Evolutionary conservation across 2,797 vertebrate species (phyloP), one percentile per base, ranked within the genome.

Genomic region (Euphonia xanthogaster): DNA sequence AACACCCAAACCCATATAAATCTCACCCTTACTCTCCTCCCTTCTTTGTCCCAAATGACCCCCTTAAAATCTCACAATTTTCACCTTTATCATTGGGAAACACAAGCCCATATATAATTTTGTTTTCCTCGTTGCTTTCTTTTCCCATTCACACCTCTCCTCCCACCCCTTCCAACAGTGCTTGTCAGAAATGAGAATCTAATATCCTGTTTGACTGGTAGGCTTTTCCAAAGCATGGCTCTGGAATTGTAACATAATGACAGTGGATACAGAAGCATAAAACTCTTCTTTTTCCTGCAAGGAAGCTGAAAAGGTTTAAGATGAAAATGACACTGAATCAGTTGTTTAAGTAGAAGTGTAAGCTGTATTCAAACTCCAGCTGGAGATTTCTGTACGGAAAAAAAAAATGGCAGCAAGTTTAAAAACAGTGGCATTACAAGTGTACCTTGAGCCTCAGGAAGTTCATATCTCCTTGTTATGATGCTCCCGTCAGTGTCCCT

Each of bases 121-220:
- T 21, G 14, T 75, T 84, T 75, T 42, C 5, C 10, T 48, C 5
- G 25, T 45, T 1, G 0, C 5, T 45, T 82, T 54, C 22, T 76
- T 74, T 90, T 61, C n/a, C 27, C 11, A n/a, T 63, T 71, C 19
- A 63, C 7, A 60, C 2, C 5, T 67, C 12, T 22, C 6, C 2
- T 53, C 2, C 14, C 5, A 3, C 2, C 2, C 0, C 1, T 58
- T 60, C 53, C 16, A 60, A 66, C 20, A 35, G 2, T 28, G 16
- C 14, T 51, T n/a, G 9, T 67, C n/a, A 80, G 45, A 83, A 94
- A 71, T 30, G 8, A 75, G 9, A 50, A 48, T 66, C 18, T 23
- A 74, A 31, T 80, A 60, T 65, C 35, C 40, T 53, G 4, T 57
- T 78, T 65, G 16, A 19, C 35, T 86, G 12, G 12, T 31, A 57